Base-by-base conservation (phyloP, 1,140 invertebrate genomes). In the Bombus superbus region DNA sequence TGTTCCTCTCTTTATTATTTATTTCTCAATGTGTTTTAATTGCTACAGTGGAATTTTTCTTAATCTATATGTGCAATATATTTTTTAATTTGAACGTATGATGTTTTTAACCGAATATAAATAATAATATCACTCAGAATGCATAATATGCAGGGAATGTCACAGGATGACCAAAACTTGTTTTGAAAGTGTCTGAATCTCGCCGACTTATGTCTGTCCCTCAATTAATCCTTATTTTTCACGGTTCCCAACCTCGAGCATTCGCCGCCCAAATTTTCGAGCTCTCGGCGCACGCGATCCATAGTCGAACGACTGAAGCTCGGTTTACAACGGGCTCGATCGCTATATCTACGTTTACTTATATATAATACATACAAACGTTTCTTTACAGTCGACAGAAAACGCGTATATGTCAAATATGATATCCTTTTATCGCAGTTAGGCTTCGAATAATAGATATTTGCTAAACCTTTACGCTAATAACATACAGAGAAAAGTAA, bases 191-290 rank as follows among this genome's bases (percentile, higher is more conserved):
- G 25, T 38, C 38, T n/a, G 47, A 57, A 38, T 57, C 35, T 57
- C 25, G 4, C 4, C 10, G 72, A 42, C n/a, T 22, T 2, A 22
- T 15, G 42, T 22, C 18, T 47, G 72, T 47, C 42, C 72, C 42
- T 74, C 72, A 6, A 74, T 74, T 44, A 74, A 74, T 74, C 72
- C 42, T 74, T 74, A 74, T 74, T 74, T 74, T 74, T 47, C 72
- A 74, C 72, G 72, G 72, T 74, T 32, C 42, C n/a, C 15, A 74
- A 47, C 35, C 22, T 38, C 32, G 35, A 57, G 25, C 47, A 11
- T 57, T 32, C 42, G 10, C 40, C 28, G n/a, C 15, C 42, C 40
- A 47, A 74, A 47, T 44, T 25, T 74, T 74, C n/a, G 40, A 47
- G 9, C 42, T 76, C 47, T 76, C 8, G 38, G 22, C 32, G 32